Base-by-base conservation (phyloP, 2,888 invertebrate species). In the Eueremaeus valkanovi region DNA sequence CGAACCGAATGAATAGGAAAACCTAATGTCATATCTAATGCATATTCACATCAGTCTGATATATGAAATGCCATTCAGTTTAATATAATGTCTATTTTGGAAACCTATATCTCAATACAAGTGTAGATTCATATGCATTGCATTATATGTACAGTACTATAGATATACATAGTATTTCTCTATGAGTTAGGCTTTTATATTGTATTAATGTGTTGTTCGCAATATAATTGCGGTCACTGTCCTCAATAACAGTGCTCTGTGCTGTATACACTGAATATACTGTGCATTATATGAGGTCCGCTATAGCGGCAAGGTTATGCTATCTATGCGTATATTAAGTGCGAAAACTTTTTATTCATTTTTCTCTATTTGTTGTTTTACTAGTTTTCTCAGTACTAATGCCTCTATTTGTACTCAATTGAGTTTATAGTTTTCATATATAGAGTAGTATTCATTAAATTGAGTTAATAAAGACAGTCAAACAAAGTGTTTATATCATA, bases 21-120 rank as follows among this genome's bases (percentile, higher is more conserved):
- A 55, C 21, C n/a, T 27, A 11, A 49, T 49, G 49, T 49, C 27
- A 55, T 24, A 55, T 24, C 13, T 1, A 24, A 13, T 55, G 55
- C 55, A 21, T 55, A 58, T 31, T 58, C 29, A 18, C 8, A 58
- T 58, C 13, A 1, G 58, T 58, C 58, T 31, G 31, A 58, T 58
- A 29, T 58, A 58, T 58, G 29, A 29, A 58, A 58, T 58, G 58
- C 58, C 31, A 58, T 58, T 58, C 58, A 58, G 58, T 58, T 31
- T 58, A 24, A 49, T 49, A 49, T 58, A 58, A 58, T 58, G 29
- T 58, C 13, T 13, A 31, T 58, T 58, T 58, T 58, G 29, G 29
- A 58, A n/a, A n/a, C 58, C 58, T n/a, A n/a, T n/a, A n/a, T n/a
- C n/a, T n/a, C n/a, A 58, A 58, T 29, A 58, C 29, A n/a, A n/a